A percentile compares a stretch with the other conserved stretches of the same genome.
phyloP scores from a whole-genome alignment of 2,797 vertebrate species.

The Acipenser transmontanus region DNA sequence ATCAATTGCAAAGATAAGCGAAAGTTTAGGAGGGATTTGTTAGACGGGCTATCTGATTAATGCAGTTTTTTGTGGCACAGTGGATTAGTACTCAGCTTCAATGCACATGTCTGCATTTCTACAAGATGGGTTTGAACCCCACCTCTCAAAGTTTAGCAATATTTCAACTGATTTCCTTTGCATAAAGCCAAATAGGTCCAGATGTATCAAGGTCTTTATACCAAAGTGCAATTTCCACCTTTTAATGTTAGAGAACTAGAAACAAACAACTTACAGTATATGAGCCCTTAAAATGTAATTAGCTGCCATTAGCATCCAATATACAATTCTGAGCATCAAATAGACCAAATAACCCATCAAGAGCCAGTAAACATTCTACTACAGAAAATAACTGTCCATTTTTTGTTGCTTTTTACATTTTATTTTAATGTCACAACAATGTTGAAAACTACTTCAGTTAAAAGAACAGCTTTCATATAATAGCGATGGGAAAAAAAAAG shows the following conservation, averaged over 20 bases:
- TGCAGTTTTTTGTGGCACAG: constrained; percentile 12
- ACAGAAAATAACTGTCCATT: not conserved
- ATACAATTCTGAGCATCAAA: no score
- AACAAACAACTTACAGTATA: no score
- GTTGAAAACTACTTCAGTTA: not conserved
- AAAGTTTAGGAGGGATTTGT: constrained; percentile 14
- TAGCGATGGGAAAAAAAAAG: constrained; percentile 25
- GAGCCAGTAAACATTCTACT: not conserved
- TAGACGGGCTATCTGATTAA: constrained; percentile 18
- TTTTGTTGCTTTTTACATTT: not conserved
- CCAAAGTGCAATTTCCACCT: not conserved
- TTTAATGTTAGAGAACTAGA: no score
- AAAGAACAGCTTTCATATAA: not conserved
- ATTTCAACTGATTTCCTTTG: not conserved
- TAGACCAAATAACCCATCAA: no score
- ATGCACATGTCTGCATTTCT: no score
- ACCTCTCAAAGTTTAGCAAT: no score
- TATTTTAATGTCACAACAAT: no score
- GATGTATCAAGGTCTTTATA: not conserved
- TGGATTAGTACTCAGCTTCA: no score
- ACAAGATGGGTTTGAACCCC: no score
- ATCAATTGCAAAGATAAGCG: constrained; percentile 37
- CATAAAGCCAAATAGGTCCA: not conserved
- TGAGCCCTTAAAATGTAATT: no score
- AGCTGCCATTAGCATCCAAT: no score